These are phyloP conservation scores for Lathronympha strigana DNA, from an alignment of 2,888 invertebrate genomes.

Conservation along the genomic window DNA sequence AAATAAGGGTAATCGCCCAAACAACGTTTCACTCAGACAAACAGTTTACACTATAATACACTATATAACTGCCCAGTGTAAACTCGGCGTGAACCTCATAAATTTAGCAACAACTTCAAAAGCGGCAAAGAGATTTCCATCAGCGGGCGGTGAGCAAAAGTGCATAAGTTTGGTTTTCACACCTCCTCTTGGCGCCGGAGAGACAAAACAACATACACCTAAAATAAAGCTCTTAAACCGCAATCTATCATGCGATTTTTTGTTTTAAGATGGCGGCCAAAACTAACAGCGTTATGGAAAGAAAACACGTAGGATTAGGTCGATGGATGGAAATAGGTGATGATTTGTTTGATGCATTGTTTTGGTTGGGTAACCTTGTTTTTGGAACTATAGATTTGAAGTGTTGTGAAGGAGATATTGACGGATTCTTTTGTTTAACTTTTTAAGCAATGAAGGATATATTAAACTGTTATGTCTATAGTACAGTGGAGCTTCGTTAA, in stretches of 20 bases:
- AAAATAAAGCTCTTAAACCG: constrained; percentile 75
- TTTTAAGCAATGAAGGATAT: too few species aligned
- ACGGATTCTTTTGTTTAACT: too few species aligned
- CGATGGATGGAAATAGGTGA: constrained; percentile 53
- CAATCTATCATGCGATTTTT: constrained; percentile 59
- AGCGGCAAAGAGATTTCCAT: constrained; percentile 46
- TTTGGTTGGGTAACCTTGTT: constrained; percentile 21
- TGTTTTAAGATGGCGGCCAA: constrained; percentile 56
- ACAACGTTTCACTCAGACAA: constrained; percentile 41
- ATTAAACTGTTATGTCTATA: too few species aligned
- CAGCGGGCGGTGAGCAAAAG: constrained; percentile 46
- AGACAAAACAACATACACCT: constrained; percentile 70
- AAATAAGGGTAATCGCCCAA: constrained; percentile 37
- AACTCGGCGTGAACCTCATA: constrained; percentile 39
- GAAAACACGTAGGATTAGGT: constrained; percentile 55
- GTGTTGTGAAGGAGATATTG: too few species aligned
- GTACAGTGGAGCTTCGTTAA: too few species aligned
- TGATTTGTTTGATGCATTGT: constrained; percentile 10
- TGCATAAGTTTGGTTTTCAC: constrained; percentile 53
- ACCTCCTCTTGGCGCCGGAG: constrained; percentile 66
- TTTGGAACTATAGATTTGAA: constrained; percentile 1
- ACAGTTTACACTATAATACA: constrained; percentile 38
- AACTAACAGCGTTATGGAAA: constrained; percentile 60
- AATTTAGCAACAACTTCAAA: constrained; percentile 48
- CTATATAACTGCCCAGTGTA: constrained; percentile 31